Base-by-base conservation (phyloP, 2,888 invertebrate genomes). In the Eremobia ochroleuca region DNA sequence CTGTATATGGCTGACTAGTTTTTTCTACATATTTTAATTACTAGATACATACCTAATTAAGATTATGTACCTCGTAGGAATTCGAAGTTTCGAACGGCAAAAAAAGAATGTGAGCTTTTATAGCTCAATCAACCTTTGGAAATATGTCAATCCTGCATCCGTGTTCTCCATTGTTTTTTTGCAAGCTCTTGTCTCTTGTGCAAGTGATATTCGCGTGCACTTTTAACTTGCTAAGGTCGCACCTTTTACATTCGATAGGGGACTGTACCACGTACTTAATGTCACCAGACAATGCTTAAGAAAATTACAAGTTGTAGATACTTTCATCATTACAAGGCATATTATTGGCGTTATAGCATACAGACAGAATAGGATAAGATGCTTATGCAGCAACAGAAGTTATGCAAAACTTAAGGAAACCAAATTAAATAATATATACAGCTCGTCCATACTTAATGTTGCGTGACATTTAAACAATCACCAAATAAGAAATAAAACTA, bases 71-170 rank as follows among this genome's bases (percentile, higher is more conserved):
- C 64, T 75, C 55, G 40, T 59, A 28, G 43, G 67, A 76, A 83
- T 79, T 62, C 11, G 0, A 78, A 6, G 8, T 28, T 0, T 73
- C 67, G 73, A 81, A 76, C 59, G 59, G 78, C 59, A 79, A 4
- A 43, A 79, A 78, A 78, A 25, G 31, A 74, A 58, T 61, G 65
- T 40, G 31, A 15, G 8, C 13, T 49, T 71, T 70, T 82, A 83
- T 82, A 75, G 70, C 74, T 74, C 79, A 73, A 81, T 80, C 65
- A 80, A 84, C 80, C 79, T 87, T 81, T 86, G 49, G 18, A 82
- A 88, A 87, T 79, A 80, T 87, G 87, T 82, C 82, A 87, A 83
- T 83, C 74, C 37, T 84, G 65, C 34, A 72, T 81, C 76, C 76
- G 81, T 79, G 67, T 72, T 72, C 66, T 52, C 66, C 65, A 65